Evolutionary conservation across 2,888 invertebrate species (phyloP).

Genomic region (Hyposoter didymator): DNA sequence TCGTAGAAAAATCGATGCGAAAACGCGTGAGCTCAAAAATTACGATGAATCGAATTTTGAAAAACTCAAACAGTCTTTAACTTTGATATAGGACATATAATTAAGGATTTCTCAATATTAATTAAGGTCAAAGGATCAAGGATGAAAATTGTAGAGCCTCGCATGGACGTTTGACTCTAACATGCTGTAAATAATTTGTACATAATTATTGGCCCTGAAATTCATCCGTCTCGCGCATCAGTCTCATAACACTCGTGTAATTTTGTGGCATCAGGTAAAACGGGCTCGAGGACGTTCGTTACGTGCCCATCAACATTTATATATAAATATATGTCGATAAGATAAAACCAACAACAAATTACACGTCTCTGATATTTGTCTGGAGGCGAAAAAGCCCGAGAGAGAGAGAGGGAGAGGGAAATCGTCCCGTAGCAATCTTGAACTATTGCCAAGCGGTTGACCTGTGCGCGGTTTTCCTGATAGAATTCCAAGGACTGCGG

Average conservation of each 20-base stretch:
- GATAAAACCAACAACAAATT: conserved; percentile 44
- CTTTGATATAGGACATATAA: neutral
- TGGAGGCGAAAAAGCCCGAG: conserved; percentile 16
- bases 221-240: conserved; percentile 31
- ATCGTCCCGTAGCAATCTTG: conserved; percentile 38
- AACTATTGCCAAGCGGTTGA: conserved; percentile 51
- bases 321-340: conserved; percentile 24
- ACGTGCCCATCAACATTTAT: conserved; percentile 6
- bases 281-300: conserved; percentile 58
- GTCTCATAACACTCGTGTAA: conserved; percentile 61
- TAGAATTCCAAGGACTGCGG: conserved; percentile 57
- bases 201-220: conserved; percentile 27
- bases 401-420: neutral
- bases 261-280: conserved; percentile 62
- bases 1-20: neutral
- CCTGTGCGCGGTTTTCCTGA: conserved; percentile 55
- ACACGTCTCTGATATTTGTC: conserved; percentile 31
- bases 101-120: neutral
- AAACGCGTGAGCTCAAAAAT: neutral
- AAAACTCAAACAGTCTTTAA: neutral
- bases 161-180: neutral
- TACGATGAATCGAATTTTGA: neutral
- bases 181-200: conserved; percentile 7
- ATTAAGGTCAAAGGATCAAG: neutral
- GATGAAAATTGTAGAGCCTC: conserved; percentile 6